Evolutionary conservation across 2,113 vertebrate genomes (phyloP).

Genomic region (Pteronura brasiliensis): DNA sequence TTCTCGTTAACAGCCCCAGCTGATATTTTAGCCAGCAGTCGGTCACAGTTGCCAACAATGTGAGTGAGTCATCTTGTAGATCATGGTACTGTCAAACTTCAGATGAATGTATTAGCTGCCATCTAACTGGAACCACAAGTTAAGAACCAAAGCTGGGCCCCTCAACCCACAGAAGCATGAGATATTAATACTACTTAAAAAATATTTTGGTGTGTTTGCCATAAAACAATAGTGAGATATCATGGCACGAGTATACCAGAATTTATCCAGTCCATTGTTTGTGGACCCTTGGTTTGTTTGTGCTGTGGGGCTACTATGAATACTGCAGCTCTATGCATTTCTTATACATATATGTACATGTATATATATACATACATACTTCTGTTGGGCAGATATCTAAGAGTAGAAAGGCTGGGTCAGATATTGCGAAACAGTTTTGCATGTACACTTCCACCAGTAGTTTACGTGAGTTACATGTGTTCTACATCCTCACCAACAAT

Average conservation of each 20-base stretch:
- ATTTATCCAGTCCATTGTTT: not conserved
- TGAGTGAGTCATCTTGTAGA: not conserved
- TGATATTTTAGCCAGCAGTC: not conserved
- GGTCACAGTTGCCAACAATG: not conserved
- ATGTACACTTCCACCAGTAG: not conserved
- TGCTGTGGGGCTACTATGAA: not conserved
- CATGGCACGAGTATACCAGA: not conserved
- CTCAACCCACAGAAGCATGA: not conserved
- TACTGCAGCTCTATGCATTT: not conserved
- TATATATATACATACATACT: not conserved
- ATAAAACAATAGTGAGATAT: not conserved
- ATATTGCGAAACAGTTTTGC: not conserved
- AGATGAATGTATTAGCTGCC: not conserved
- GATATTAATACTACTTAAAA: not conserved
- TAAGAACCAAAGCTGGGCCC: not conserved
- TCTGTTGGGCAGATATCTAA: not conserved
- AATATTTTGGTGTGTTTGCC: not conserved
- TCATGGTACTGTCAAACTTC: not conserved
- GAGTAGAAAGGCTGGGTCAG: not conserved
- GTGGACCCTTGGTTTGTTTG: not conserved
- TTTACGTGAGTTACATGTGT: not conserved
- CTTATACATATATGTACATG: not conserved
- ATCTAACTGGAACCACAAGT: not conserved
- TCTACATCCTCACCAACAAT: not conserved
- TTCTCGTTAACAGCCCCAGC: not conserved